Conservation (phyloP, 2,888 invertebrate genomes). For the Cheilosia scutellata region DNA sequence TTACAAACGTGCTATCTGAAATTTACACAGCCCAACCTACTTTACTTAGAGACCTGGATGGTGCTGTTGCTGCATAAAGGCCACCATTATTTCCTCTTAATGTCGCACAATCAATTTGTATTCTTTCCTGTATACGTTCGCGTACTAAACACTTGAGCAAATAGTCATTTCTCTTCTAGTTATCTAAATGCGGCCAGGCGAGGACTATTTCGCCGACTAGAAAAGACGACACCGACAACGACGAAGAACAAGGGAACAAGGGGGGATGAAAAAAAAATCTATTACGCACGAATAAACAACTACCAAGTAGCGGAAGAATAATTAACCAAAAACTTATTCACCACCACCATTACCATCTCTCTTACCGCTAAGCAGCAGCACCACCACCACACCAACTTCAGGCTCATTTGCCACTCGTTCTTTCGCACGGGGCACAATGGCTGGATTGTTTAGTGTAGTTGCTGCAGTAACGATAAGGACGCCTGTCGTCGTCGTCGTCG, state of each 20-base stretch:
- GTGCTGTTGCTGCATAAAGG: constrained; percentile 11
- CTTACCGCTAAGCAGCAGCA: background rate
- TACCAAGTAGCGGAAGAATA: constrained; percentile 55
- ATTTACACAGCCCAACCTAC: constrained; percentile 51
- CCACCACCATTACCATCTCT: constrained; percentile 57
- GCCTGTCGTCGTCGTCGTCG: background rate
- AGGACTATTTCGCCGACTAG: background rate
- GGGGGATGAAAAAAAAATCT: constrained; percentile 16
- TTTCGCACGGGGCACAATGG: background rate
- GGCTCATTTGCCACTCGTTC: constrained; percentile 58
- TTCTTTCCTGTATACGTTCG: constrained; percentile 7
- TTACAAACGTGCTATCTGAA: constrained; percentile 46
- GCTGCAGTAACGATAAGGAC: constrained; percentile 67
- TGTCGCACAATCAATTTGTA: constrained; percentile 67
- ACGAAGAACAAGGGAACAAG: background rate
- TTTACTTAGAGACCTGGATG: background rate
- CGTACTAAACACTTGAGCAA: constrained; percentile 45
- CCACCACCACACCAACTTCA: background rate
- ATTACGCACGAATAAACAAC: constrained; percentile 70
- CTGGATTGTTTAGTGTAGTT: constrained; percentile 39
- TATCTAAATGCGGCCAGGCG: constrained; percentile 68
- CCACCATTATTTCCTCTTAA: constrained; percentile 60
- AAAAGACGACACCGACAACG: background rate
- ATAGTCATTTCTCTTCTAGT: constrained; percentile 69
- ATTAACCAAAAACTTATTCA: constrained; percentile 74